Percentiles rank a stretch among this genome's conserved stretches.
Conservation (phyloP, 92 coral and sea anemone genomes). For the Porites rus region DNA sequence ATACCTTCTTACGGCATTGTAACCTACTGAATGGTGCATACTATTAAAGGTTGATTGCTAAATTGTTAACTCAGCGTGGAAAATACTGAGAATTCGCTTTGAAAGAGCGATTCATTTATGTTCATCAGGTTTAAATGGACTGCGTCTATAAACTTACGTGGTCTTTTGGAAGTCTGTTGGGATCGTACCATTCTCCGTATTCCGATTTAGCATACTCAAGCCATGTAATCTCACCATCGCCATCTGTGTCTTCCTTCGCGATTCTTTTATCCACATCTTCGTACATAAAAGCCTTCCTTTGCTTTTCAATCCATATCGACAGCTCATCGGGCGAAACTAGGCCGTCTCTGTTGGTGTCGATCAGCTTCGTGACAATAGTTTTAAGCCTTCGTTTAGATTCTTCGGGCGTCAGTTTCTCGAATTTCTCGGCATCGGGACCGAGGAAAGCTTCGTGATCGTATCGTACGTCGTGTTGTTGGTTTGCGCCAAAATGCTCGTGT, state of each 20-base stretch:
- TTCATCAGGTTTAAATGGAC: no score
- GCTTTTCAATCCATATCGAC: conserved; percentile 93
- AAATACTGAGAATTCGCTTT: no score
- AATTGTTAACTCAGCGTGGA: no score
- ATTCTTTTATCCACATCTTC: conserved; percentile 91
- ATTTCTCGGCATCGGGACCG: conserved; percentile 96
- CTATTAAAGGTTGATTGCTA: no score
- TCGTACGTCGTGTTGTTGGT: conserved; percentile 77
- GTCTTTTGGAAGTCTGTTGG: conserved; percentile 79
- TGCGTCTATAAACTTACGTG: conserved; percentile 70
- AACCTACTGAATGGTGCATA: no score
- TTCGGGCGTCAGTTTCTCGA: conserved; percentile 87
- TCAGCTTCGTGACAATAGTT: conserved; percentile 72
- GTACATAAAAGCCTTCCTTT: conserved; percentile 95
- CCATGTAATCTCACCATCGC: conserved; percentile 93
- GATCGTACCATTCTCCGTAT: conserved; percentile 90
- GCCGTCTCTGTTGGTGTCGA: conserved; percentile 89
- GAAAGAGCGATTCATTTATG: no score
- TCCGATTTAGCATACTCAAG: conserved; percentile 78
- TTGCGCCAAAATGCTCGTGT: conserved; percentile 85
- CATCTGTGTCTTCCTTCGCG: conserved; percentile 81
- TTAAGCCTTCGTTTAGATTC: conserved; percentile 87
- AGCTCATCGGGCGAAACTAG: conserved; percentile 82
- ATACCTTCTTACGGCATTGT: no score
- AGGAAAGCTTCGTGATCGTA: conserved; percentile 98